These are phyloP conservation scores for Phyllotreta cruciferae DNA, from an alignment of 2,888 invertebrate genomes.

Conservation along the genomic window DNA sequence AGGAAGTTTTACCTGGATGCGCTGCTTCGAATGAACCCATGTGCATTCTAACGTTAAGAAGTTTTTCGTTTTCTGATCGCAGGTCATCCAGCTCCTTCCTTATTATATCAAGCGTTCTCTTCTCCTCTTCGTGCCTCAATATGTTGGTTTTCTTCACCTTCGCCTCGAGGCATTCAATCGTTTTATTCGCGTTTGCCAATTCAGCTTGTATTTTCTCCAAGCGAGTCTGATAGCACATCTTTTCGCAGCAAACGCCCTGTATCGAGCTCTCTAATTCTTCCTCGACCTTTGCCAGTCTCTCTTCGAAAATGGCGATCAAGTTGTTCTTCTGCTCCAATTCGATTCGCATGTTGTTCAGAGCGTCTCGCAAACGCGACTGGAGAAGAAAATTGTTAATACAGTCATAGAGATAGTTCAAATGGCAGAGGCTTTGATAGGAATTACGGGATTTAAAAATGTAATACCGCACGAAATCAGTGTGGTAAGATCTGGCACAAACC, in stretches of 20 bases:
- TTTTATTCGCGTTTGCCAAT: conserved; percentile 39
- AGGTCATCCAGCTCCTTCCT: conserved; percentile 43
- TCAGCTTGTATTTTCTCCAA: conserved; percentile 46
- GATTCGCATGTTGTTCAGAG: conserved; percentile 45
- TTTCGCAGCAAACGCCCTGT: conserved; percentile 49
- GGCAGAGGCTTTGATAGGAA: neutral
- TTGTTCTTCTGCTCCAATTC: conserved; percentile 54
- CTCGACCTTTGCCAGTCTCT: conserved; percentile 52
- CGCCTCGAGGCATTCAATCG: conserved; percentile 41
- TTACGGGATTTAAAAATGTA: too few relatives aligned
- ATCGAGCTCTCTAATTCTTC: conserved; percentile 52
- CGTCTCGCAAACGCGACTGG: conserved; percentile 35
- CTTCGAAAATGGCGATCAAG: conserved; percentile 52
- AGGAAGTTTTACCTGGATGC: too few relatives aligned
- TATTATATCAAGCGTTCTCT: conserved; percentile 38
- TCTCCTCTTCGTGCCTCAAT: conserved; percentile 34
- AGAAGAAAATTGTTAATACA: neutral
- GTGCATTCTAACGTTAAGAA: conserved; percentile 46
- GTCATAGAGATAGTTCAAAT: neutral
- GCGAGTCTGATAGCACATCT: conserved; percentile 46
- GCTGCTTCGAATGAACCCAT: conserved; percentile 42
- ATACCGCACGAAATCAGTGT: too few relatives aligned
- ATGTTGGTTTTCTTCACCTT: conserved; percentile 37
- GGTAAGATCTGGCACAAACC: too few relatives aligned
- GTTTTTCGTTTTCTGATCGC: conserved; percentile 45